Conservation (phyloP, 2,113 vertebrate species). For the Tiliqua scincoides region DNA sequence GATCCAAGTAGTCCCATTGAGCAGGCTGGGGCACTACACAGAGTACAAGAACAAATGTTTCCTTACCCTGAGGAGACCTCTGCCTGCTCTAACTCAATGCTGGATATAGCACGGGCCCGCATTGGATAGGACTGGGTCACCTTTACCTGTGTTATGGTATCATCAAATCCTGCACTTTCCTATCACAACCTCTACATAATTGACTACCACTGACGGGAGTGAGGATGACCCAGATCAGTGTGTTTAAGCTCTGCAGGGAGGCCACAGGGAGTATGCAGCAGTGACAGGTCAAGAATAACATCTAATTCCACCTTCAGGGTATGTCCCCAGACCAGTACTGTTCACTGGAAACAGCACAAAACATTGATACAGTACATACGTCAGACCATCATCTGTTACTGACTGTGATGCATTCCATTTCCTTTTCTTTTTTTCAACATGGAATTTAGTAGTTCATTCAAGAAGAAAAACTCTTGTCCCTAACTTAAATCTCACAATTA, state of each 20-base stretch:
- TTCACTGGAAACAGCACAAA: no score
- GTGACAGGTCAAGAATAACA: neutral
- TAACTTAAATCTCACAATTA: neutral
- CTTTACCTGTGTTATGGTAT: neutral
- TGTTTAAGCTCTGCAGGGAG: neutral
- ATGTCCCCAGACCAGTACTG: neutral
- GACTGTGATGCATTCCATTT: neutral
- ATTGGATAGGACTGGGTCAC: no score
- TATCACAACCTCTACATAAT: neutral
- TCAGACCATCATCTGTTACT: no score
- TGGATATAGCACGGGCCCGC: no score
- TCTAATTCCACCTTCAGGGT: neutral
- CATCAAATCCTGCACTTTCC: neutral
- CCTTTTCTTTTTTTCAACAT: neutral
- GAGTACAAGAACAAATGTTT: no score
- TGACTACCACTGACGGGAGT: neutral
- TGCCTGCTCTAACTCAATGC: no score
- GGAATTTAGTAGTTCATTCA: neutral
- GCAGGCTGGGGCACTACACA: no score
- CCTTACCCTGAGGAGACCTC: no score
- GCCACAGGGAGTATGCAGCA: neutral
- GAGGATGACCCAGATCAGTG: neutral
- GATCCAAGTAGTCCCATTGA: no score
- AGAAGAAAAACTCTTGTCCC: neutral
- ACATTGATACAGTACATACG: no score